Evolutionary conservation across 2,888 invertebrate genomes (phyloP).

Genomic region (Barypeithes pellucidus): DNA sequence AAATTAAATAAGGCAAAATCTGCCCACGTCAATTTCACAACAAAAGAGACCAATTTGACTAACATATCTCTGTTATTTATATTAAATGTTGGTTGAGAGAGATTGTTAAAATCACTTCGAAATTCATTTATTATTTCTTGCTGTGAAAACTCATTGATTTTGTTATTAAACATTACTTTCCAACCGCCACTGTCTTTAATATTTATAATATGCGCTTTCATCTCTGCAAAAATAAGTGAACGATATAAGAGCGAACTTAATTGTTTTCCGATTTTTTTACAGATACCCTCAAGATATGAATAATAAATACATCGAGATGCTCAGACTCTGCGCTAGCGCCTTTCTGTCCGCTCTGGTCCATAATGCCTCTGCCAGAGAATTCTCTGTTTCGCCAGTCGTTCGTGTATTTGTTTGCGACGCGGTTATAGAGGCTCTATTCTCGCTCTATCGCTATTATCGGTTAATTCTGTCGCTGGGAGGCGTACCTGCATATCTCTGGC

Average conservation of each 20-base stretch:
- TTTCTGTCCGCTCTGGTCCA: slow-evolving; percentile 46
- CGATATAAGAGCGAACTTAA: not conserved
- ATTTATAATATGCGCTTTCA: too few species aligned
- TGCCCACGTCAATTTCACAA: too few species aligned
- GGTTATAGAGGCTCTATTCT: slow-evolving; percentile 30
- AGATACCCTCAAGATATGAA: slow-evolving; percentile 15
- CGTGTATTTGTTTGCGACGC: slow-evolving; percentile 40
- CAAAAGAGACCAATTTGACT: too few species aligned
- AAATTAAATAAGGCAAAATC: too few species aligned
- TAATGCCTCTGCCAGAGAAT: slow-evolving; percentile 45
- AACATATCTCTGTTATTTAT: too few species aligned
- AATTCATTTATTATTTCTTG: too few species aligned
- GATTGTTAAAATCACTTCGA: too few species aligned
- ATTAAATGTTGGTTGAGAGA: too few species aligned
- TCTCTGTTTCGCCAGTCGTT: slow-evolving; percentile 43
- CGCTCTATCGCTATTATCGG: slow-evolving; percentile 33
- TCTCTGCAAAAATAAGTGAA: too few species aligned
- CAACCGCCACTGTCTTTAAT: too few species aligned
- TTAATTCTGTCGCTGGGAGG: slow-evolving; percentile 31
- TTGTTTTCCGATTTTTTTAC: slow-evolving; percentile 20
- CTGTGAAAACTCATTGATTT: too few species aligned
- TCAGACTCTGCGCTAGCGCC: slow-evolving; percentile 51
- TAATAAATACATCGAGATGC: slow-evolving; percentile 44
- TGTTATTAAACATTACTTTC: too few species aligned
- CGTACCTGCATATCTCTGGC: slow-evolving; percentile 30